Conservation (phyloP, 37 sponge, comb jelly and placozoan genomes). For the Mnemiopsis leidyi region DNA sequence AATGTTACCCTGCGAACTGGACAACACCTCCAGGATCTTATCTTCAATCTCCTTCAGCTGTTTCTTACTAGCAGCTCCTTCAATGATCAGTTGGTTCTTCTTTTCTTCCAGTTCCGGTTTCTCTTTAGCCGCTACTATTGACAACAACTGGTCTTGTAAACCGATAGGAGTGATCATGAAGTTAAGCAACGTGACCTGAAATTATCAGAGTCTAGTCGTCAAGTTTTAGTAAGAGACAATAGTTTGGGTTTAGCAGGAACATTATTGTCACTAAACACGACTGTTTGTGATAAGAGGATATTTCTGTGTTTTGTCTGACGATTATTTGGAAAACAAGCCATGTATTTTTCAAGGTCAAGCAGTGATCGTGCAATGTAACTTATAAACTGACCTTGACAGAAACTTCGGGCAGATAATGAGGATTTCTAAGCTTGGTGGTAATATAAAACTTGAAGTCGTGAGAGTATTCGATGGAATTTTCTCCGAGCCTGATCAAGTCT, state of each 20-base stretch:
- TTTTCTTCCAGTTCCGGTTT: slow-evolving; percentile 96
- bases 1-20: slow-evolving; percentile 91
- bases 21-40: slow-evolving; percentile 94
- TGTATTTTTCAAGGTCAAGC: too few relatives aligned
- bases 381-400: slow-evolving; percentile 87
- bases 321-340: too few relatives aligned
- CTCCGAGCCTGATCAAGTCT: slow-evolving; percentile 81
- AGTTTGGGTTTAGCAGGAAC: too few relatives aligned
- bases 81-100: slow-evolving; percentile 94
- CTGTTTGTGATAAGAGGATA: background rate
- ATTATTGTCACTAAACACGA: too few relatives aligned
- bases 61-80: slow-evolving; percentile 93
- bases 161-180: slow-evolving; percentile 99
- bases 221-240: too few relatives aligned
- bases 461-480: slow-evolving; percentile 94
- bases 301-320: background rate
- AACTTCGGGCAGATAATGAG: slow-evolving; percentile 97
- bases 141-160: slow-evolving; percentile 96
- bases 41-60: slow-evolving; percentile 97
- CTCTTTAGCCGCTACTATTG: slow-evolving; percentile 97
- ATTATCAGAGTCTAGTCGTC: too few relatives aligned
- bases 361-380: too few relatives aligned
- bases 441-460: slow-evolving; percentile 96
- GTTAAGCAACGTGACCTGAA: slow-evolving; percentile 87
- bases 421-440: slow-evolving; percentile 96